Evolutionary conservation across 2,888 invertebrate genomes (phyloP).

Genomic region (Ctena decussata): DNA sequence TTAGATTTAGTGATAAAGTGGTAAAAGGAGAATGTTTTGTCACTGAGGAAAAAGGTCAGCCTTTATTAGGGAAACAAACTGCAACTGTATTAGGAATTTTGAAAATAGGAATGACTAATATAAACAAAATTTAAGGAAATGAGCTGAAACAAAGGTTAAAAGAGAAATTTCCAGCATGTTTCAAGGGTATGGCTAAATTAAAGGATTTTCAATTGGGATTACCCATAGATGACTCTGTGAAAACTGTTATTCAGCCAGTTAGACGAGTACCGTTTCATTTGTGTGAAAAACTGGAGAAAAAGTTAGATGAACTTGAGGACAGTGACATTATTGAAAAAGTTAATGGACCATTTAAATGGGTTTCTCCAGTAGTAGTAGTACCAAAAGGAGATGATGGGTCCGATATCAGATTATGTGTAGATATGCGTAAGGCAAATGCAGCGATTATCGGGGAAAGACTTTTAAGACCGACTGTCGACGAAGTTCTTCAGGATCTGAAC

Average conservation of each 20-base stretch:
- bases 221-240: background rate
- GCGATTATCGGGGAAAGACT: constrained; percentile 36
- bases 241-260: constrained; percentile 8
- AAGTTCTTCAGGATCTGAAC: constrained; percentile 41
- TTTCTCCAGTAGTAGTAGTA: constrained; percentile 36
- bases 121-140: too few species aligned
- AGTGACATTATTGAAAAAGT: constrained; percentile 40
- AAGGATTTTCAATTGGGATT: constrained; percentile 13
- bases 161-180: constrained; percentile 14
- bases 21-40: constrained; percentile 19
- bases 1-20: background rate
- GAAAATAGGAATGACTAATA: background rate
- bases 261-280: background rate
- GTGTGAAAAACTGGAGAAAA: constrained; percentile 14
- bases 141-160: background rate
- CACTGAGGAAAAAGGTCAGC: constrained; percentile 12
- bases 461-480: constrained; percentile 41
- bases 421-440: constrained; percentile 52
- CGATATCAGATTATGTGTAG: constrained; percentile 47
- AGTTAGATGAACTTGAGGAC: constrained; percentile 17
- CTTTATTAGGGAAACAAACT: constrained; percentile 14
- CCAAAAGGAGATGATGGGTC: constrained; percentile 19
- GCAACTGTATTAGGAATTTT: constrained; percentile 25
- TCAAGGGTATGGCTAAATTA: constrained; percentile 16
- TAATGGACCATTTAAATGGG: constrained; percentile 30